Evolutionary conservation across 1,140 invertebrate genomes (phyloP).

Genomic region (Dinoponera quadriceps): DNA sequence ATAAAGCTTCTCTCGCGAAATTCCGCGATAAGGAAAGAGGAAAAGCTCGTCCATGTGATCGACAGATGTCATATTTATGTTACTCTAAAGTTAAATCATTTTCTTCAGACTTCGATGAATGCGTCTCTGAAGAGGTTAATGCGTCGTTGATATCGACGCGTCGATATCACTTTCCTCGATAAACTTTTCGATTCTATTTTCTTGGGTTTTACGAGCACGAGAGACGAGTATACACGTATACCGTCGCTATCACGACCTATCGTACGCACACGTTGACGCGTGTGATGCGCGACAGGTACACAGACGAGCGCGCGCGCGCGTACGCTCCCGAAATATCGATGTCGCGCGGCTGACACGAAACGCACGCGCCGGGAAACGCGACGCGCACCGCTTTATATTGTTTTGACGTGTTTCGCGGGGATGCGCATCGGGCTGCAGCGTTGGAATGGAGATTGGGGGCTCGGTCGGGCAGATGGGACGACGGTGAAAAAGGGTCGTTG

Average conservation of each 20-base stretch:
- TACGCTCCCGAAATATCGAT: slow-evolving; percentile 6
- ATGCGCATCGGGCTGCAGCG: slow-evolving; percentile 12
- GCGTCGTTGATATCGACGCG: too few relatives aligned
- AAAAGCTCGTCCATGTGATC: too few relatives aligned
- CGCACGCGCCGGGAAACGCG: slow-evolving; percentile 3
- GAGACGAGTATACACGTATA: not conserved
- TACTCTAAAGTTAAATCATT: too few relatives aligned
- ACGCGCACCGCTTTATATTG: slow-evolving; percentile 37
- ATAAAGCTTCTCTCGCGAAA: too few relatives aligned
- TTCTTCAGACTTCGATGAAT: too few relatives aligned
- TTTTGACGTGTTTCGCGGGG: slow-evolving; percentile 49
- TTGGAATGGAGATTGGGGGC: slow-evolving; percentile 55
- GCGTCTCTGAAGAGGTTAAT: too few relatives aligned
- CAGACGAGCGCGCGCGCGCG: not conserved
- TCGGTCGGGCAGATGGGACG: not conserved
- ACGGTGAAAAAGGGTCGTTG: slow-evolving; percentile 24
- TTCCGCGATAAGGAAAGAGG: too few relatives aligned
- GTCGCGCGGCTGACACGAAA: not conserved
- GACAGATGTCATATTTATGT: too few relatives aligned
- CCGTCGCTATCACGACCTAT: not conserved
- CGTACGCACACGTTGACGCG: not conserved
- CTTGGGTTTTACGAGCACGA: not conserved
- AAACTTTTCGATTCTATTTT: slow-evolving; percentile 3
- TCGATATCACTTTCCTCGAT: too few relatives aligned
- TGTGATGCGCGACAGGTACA: too few relatives aligned